phyloP scores from a whole-genome alignment of 2,888 invertebrate species.

The Pecten maximus region DNA sequence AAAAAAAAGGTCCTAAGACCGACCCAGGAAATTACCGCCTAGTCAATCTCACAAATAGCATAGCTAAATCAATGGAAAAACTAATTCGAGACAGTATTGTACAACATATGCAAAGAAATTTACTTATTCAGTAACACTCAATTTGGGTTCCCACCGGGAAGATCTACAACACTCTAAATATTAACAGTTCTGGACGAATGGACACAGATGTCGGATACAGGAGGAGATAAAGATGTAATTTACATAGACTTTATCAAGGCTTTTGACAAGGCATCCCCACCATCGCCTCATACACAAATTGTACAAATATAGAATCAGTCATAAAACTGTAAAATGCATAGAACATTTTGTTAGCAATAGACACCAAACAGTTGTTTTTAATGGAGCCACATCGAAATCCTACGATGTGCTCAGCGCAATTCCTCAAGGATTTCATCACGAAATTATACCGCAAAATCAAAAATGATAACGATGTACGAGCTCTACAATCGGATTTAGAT shows the following conservation, averaged over 20 bases:
- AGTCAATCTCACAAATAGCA: conserved; percentile 42
- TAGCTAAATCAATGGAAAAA: conserved; percentile 38
- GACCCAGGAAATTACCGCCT: conserved; percentile 44
- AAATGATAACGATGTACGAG: too few relatives aligned
- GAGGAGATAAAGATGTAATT: neutral
- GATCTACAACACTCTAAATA: conserved; percentile 45
- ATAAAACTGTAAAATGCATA: neutral
- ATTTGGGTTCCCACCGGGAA: conserved; percentile 36
- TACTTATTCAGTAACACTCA: too few relatives aligned
- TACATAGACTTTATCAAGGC: conserved; percentile 47
- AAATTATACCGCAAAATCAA: too few relatives aligned
- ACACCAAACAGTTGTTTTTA: too few relatives aligned
- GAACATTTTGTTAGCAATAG: too few relatives aligned
- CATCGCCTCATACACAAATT: conserved; percentile 26
- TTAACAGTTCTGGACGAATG: conserved; percentile 42
- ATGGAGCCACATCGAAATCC: neutral
- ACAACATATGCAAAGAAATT: conserved; percentile 39
- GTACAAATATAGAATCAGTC: neutral
- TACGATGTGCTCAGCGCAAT: too few relatives aligned
- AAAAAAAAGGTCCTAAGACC: conserved; percentile 42
- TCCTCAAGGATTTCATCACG: too few relatives aligned
- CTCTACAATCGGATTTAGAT: too few relatives aligned
- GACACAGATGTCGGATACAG: conserved; percentile 39
- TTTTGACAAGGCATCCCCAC: neutral
- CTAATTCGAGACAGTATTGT: conserved; percentile 40